A percentile compares a stretch with the other conserved stretches of the same genome.
These are phyloP conservation scores for Polypedilum pembai DNA, from an alignment of 1,140 invertebrate species.

Conservation along the genomic window DNA sequence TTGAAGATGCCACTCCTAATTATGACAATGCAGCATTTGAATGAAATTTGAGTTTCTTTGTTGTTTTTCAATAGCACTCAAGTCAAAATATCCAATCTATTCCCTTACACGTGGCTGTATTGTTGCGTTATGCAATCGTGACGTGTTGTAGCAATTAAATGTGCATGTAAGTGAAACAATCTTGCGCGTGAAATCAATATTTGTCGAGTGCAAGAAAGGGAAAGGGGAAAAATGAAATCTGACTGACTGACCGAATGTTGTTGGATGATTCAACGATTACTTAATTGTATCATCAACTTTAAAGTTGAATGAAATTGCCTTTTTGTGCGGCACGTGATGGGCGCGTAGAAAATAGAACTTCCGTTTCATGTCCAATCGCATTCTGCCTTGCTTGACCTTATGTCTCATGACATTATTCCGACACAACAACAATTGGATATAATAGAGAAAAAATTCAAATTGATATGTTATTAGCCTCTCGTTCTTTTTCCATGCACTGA, in stretches of 20 bases:
- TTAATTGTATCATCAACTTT: conserved; percentile 24
- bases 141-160: background rate
- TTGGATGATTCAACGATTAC: conserved; percentile 12
- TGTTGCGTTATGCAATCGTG: background rate
- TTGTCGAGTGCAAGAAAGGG: background rate
- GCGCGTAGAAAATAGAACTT: conserved; percentile 16
- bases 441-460: conserved; percentile 4
- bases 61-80: background rate
- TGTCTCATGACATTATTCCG: background rate
- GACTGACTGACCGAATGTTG: background rate
- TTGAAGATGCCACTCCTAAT: conserved; percentile 1
- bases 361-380: background rate
- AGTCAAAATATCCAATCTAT: background rate
- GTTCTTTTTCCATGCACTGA: background rate
- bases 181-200: conserved; percentile 4
- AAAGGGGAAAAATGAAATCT: background rate
- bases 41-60: background rate
- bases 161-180: conserved; percentile 1
- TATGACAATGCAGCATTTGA: background rate
- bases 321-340: conserved; percentile 22
- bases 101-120: background rate
- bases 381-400: background rate
- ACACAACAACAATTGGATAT: conserved; percentile 15
- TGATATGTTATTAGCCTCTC: conserved; percentile 21
- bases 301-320: conserved; percentile 2